These are phyloP conservation scores for Pasiphila rectangulata DNA, from an alignment of 2,888 invertebrate genomes.

Conservation along the genomic window DNA sequence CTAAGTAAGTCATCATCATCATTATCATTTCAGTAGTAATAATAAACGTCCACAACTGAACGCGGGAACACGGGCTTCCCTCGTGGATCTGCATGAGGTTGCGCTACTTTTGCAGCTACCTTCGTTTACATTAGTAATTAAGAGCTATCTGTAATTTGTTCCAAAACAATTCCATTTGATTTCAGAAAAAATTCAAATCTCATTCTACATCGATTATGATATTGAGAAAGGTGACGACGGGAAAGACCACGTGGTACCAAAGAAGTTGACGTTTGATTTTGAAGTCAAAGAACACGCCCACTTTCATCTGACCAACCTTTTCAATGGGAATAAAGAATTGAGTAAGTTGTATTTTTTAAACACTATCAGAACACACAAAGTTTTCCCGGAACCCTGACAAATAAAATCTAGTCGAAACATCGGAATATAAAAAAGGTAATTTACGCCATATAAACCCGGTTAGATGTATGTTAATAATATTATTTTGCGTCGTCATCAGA, in stretches of 20 bases:
- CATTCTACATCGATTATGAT: conserved; percentile 36
- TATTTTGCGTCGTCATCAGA: too few species aligned
- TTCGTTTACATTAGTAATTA: too few species aligned
- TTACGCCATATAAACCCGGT: too few species aligned
- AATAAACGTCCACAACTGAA: too few species aligned
- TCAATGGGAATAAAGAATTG: conserved; percentile 47
- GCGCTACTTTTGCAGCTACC: too few species aligned
- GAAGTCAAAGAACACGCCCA: conserved; percentile 42
- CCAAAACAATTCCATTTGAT: neutral
- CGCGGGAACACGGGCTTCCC: too few species aligned
- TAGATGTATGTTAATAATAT: too few species aligned
- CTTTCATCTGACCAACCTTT: conserved; percentile 42
- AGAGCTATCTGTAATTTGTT: too few species aligned
- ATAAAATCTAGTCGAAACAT: neutral
- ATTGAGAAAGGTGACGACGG: conserved; percentile 38
- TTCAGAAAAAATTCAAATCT: conserved; percentile 37
- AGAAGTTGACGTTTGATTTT: conserved; percentile 38
- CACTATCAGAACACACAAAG: neutral
- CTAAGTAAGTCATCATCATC: conserved; percentile 42
- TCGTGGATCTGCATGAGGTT: too few species aligned
- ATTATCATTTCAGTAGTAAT: too few species aligned
- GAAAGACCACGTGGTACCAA: conserved; percentile 37
- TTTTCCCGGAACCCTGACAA: neutral
- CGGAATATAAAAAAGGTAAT: too few species aligned
- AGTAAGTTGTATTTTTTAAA: conserved; percentile 36